Evolutionary conservation across 64 coral and sea anemone species (phyloP), one percentile per base, ranked within the genome.

Genomic region (Montipora sp.): DNA sequence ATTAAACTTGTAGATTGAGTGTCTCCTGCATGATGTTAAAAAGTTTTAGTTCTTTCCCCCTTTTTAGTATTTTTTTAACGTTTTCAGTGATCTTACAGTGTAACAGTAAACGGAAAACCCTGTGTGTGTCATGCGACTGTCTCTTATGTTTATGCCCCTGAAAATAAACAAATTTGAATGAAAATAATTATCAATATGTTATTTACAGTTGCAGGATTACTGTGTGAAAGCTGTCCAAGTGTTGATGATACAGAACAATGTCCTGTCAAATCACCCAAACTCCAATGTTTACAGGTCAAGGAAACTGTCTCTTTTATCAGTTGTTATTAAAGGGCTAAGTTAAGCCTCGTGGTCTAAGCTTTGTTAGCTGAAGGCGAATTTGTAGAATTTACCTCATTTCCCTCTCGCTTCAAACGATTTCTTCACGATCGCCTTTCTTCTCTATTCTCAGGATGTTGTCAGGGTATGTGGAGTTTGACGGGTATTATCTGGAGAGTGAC

Each of bases 401-500:
- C 11, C 6, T 8, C 53, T 11, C 9, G 14, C 0, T 16, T 15
- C 8, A 63, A 63, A 3, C 13, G 14, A 63, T 14, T 11, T 63
- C 60, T 4, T 63, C 60, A 4, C 9, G 60, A 11, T 63, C 8
- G 13, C 3, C 13, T 63, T 3, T 12, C 0, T 63, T 63, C 3
- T 63, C 47, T 89, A 75, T 24, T 46, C 79, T 72, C 58, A 99
- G 98, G 72, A 96, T 99, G 94, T 77, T 99, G 47, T 93, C 98
- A 75, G 98, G 98, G 11, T 95, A 94, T 50, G 98, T 99, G 19
- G 98, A 99, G 43, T 99, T 99, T 89, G 98, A 99, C 81, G 98
- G 98, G 10, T 99, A 96, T 80, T 99, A 99, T 51, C 63, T 99
- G 83, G 98, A 99, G 79, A 99, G 98, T 92, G 98, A 99, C 55